Evolutionary conservation across 1,140 invertebrate species (phyloP), one percentile per base, ranked within the genome.

Genomic region (Penaeus vannamei): DNA sequence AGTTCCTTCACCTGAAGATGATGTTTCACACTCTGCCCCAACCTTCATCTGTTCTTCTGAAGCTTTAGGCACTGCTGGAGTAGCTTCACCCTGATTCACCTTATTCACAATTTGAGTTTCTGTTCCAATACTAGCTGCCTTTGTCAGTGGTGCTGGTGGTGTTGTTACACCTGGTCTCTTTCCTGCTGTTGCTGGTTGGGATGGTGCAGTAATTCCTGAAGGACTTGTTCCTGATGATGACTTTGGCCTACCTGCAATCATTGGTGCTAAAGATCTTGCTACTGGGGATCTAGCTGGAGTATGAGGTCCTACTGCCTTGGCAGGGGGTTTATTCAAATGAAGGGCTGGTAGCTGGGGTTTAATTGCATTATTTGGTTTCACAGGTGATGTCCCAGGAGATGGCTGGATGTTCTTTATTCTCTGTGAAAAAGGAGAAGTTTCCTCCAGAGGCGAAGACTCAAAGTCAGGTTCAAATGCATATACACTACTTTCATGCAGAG

Each of bases 401-500:
- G 87, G 72, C 32, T 89, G 90, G 60, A 90, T 91, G 60, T 91
- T 90, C 46, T 89, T 91, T 61, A 91, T 90, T 77, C 91, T 84
- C 32, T 91, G 89, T 12, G 89, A 90, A 61, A 91, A 91, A 53
- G 91, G 89, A 32, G 89, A 88, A 12, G 85, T 81, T 77, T 90
- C 89, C 20, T 94, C 92, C 5, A 94, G 94, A 53, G 91, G 53
- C 53, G 53, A 86, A 19, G 93, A 90, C 89, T 94, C 94, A 90
- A 93, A 94, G 22, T 95, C 95, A 62, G 95, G 95, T 88, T 95
- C 95, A 92, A 96, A 96, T 1, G 95, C 95, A 91, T 96, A 96
- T 59, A 96, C 95, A 91, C 95, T 95, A 64, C 95, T 95, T 91
- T 96, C 95, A 91, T 96, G 95, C 90, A 95, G 95, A 0, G 95